Percentiles rank a stretch among this genome's conserved stretches.
phyloP scores from a whole-genome alignment of 2,113 vertebrate genomes.

The Podocnemis expansa region DNA sequence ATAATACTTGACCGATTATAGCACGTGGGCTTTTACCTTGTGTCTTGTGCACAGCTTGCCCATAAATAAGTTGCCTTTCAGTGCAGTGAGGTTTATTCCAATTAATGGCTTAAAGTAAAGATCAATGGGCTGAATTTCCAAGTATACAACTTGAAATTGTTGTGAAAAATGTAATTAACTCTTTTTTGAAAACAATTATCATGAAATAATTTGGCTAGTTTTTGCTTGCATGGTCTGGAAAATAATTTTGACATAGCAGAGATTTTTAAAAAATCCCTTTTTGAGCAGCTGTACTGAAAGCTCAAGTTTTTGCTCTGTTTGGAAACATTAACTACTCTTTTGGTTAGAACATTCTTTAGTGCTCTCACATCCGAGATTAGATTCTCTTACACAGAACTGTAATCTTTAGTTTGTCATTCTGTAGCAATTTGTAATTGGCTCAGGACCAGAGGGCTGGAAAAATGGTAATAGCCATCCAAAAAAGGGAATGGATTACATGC shows the following conservation, averaged over 20 bases:
- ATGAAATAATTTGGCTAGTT: neutral
- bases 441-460: neutral
- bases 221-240: neutral
- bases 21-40: neutral
- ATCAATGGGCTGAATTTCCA: neutral
- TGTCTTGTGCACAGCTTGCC: neutral
- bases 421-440: neutral
- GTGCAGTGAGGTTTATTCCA: neutral
- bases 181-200: neutral
- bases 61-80: neutral
- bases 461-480: neutral
- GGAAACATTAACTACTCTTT: neutral
- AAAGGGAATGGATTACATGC: neutral
- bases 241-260: neutral
- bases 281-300: neutral
- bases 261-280: neutral
- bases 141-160: neutral
- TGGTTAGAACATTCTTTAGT: neutral
- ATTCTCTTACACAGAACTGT: neutral
- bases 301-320: neutral
- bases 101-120: neutral
- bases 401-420: neutral
- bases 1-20: neutral
- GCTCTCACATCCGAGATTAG: neutral
- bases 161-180: neutral